Conservation (phyloP, 2,888 invertebrate genomes). For the Octodonta nipae region DNA sequence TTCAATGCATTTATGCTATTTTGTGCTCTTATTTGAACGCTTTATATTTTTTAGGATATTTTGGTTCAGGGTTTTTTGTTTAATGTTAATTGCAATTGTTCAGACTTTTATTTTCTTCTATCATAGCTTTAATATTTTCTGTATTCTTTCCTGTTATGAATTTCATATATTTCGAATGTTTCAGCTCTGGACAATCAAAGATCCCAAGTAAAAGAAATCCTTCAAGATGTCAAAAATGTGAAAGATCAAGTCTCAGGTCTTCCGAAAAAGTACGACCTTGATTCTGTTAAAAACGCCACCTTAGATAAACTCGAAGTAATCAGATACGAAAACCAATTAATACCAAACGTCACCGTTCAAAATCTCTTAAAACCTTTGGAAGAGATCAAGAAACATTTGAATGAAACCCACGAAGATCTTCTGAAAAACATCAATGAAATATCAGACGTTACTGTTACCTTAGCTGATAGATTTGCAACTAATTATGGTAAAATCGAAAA, state of each 20-base stretch:
- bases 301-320: constrained; percentile 16
- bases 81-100: no score
- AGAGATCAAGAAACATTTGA: constrained; percentile 17
- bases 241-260: constrained; percentile 26
- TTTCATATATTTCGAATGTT: constrained; percentile 7
- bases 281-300: constrained; percentile 48
- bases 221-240: constrained; percentile 24
- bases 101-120: no score
- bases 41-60: no score
- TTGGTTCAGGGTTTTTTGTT: no score
- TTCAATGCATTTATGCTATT: no score
- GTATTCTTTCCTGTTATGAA: no score
- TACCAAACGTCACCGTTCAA: constrained; percentile 7
- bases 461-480: constrained; percentile 42
- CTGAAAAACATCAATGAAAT: constrained; percentile 23
- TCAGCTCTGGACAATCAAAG: constrained; percentile 27
- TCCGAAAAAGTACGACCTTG: constrained; percentile 41
- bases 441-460: constrained; percentile 42
- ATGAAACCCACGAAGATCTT: constrained; percentile 21
- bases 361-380: constrained; percentile 13
- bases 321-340: constrained; percentile 7
- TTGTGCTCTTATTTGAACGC: no score
- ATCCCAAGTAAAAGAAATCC: constrained; percentile 24
- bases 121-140: no score
- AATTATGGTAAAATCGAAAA: constrained; percentile 41